Base-by-base conservation (phyloP, 2,113 vertebrate genomes). In the Oreochromis tanganicae region DNA sequence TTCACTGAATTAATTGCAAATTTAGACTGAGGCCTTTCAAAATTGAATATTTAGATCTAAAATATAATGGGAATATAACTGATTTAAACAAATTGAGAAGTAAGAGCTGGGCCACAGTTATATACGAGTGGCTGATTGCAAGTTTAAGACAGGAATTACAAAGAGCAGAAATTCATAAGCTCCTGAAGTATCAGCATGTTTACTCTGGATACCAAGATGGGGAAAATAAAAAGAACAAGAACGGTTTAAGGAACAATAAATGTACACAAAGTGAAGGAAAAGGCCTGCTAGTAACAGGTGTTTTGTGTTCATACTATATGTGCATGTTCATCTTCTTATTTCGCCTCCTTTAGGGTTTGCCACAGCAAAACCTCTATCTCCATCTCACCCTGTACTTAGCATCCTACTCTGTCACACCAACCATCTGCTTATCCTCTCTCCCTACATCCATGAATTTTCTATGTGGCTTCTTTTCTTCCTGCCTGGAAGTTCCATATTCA, bases 151-250 rank as follows among this genome's bases (percentile, higher is more conserved):
- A 4, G 75, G n/a, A 21, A 11, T 75, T 50, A 24, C 36, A 41
- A 85, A 34, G 34, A 59, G 46, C 6, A 73, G 34, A 32, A 81
- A 32, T 66, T 85, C 48, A n/a, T 73, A 83, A n/a, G 57, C 57
- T 48, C 29, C 16, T 24, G 3, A 68, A 87, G 21, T 63, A 43
- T 63, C 21, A 36, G 29, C 7, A 5, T 82, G 61, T 94, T 93
- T 86, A 75, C 29, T 87, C 91, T 92, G 91, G 93, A 94, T 50
- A 27, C 81, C 12, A 24, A 92, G 84, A 92, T 89, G 79, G 87
- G 85, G 85, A 84, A 92, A 87, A 13, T 50, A 87, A 80, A 87
- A 41, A 88, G 80, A 88, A 43, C 50, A 46, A 63, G 7, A 29
- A 29, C 34, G 14, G 3, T n/a, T 82, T 83, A 34, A 54, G 16